Evolutionary conservation across 1,140 invertebrate species (phyloP), one percentile per base, ranked within the genome.

Genomic region (Cherax destructor): DNA sequence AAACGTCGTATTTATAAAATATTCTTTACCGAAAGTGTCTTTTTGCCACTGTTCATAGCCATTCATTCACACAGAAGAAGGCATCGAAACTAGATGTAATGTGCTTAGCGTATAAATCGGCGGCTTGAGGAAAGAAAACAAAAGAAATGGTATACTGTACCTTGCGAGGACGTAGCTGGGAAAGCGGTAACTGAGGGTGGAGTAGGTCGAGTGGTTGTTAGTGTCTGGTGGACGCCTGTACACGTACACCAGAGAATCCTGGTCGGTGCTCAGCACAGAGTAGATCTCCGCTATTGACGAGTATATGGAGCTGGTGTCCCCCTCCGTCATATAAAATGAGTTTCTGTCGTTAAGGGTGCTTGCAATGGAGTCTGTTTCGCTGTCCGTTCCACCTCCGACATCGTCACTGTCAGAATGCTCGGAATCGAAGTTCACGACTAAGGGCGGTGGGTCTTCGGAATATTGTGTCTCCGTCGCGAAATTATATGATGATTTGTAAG

Each of bases 231-330:
- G 81, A 21, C 83, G 83, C 80, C 47, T 69, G 80, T 91, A 91
- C 83, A 91, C 89, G 30, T 91, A 91, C 21, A 91, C 89, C 59
- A 91, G 83, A 21, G 89, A 84, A 18, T 91, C 89, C 5, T 76
- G 56, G 18, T 91, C 89, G 18, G 72, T 85, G 21, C 61, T 78
- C 11, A 91, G 47, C 16, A 91, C 83, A 0, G 89, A 91, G 61
- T 91, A 91, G 61, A 91, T 59, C 74, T 91, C 89, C 74, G 83
- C 74, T 18, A 86, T 59, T 11, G 89, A 91, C 2, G 89, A 91
- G 50, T 91, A 91, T 13, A 91, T 18, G 13, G 89, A 91, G n/a
- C 74, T 91, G 30, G 83, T 86, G 24, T 91, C 89, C 18, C 52
- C 83, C 50, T 86, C 89, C 41, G 89, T 80, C 89, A 91, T n/a